Percentiles rank a stretch among this genome's conserved stretches.
Evolutionary conservation across 2,888 invertebrate genomes (phyloP).

Genomic region (Nephrotoma guestfalica): DNA sequence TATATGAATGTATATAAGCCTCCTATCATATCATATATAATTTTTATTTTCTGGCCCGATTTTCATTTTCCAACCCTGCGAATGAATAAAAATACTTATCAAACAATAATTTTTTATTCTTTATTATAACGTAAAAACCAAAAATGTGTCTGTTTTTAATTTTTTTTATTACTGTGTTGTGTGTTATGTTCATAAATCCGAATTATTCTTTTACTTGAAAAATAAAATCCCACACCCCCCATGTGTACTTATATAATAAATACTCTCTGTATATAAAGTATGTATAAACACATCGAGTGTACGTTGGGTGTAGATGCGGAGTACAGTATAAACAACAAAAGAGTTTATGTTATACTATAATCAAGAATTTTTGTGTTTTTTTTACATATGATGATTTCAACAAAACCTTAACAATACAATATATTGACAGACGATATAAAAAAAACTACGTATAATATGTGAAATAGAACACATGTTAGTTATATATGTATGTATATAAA

Average conservation of each 20-base stretch:
- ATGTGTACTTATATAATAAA: neutral
- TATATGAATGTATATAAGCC: neutral
- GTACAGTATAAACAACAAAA: neutral
- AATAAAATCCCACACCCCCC: neutral
- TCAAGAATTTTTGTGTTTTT: neutral
- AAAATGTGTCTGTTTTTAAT: neutral
- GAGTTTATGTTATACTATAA: neutral
- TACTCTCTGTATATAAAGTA: neutral
- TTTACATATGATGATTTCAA: neutral
- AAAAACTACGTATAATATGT: neutral
- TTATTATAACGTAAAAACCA: neutral
- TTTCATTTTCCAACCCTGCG: neutral
- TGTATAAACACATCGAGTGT: neutral
- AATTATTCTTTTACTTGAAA: neutral
- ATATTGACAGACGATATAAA: neutral
- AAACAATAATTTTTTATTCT: neutral
- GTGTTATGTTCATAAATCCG: neutral
- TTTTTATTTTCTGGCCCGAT: neutral
- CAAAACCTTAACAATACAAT: neutral
- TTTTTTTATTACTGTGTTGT: neutral
- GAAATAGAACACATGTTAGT: neutral
- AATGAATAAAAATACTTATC: neutral
- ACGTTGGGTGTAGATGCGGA: neutral
- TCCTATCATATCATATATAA: neutral
- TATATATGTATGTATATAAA: neutral